Evolutionary conservation across 2,113 vertebrate species (phyloP), one percentile per base, ranked within the genome.

Genomic region (Nesogale talazaci): DNA sequence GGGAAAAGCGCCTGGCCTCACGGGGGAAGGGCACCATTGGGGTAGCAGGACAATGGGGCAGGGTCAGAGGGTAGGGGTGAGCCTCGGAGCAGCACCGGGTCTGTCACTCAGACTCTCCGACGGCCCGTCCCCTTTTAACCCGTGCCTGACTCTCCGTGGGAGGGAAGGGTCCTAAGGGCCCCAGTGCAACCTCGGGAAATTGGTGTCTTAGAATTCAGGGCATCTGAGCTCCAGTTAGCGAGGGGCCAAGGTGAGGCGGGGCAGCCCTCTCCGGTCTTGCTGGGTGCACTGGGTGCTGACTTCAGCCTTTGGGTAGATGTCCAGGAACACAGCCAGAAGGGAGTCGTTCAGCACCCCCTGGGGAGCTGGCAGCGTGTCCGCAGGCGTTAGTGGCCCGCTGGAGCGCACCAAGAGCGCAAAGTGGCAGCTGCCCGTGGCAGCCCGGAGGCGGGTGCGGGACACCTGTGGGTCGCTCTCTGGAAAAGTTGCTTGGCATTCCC

Each of bases 21-120:
- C 46, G 46, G 79, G 86, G 72, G 25, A 90, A 92, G 80, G 80
- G 80, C 59, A 67, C 86, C 56, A 40, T 90, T 67, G 90, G 88
- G 65, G 70, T 38, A 3, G 25, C 72, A 81, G 86, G 61, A 96
- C 92, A 96, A 93, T 84, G 63, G 69, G 25, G 61, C 63, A 15
- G 77, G 96, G 94, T 94, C 95, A 94, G 88, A 95, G 95, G 91
- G 89, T 46, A 96, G 92, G 94, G 96, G 91, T 96, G 89, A 94
- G 61, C 63, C 78, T n/a, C 34, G 91, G 96, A 34, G 87, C 88
- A 92, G 27, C 89, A 5, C 16, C 9, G 74, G 6, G 46, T 22
- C 89, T 90, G 90, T 92, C 95, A 72, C 76, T 93, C 91, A 84
- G 31, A 61, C 12, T 15, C 4, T 40, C 52, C 46, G 34, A 38